phyloP scores from a whole-genome alignment of 2,888 invertebrate species.

The Phengaris arion region DNA sequence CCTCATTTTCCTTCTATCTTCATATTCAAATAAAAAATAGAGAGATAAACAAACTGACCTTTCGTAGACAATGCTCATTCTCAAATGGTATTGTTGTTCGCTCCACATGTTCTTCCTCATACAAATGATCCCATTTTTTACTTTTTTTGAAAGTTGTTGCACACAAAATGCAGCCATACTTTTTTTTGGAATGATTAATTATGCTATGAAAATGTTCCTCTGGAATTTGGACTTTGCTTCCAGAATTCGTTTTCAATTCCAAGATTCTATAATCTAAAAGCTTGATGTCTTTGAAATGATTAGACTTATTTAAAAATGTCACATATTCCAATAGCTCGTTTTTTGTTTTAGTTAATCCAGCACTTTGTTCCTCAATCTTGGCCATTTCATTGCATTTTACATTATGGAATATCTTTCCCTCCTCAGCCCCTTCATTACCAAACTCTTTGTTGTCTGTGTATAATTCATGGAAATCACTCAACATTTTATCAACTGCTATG shows the following conservation, averaged over 20 bases:
- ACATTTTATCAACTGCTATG: constrained; percentile 38
- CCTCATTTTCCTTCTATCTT: no score
- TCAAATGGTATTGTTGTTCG: neutral
- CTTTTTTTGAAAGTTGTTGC: neutral
- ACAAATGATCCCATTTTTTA: neutral
- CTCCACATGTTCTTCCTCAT: neutral
- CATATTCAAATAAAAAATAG: no score
- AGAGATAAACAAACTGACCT: neutral
- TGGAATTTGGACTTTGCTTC: neutral
- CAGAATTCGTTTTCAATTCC: neutral
- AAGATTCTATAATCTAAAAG: neutral
- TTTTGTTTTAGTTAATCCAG: neutral
- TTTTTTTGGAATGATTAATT: neutral
- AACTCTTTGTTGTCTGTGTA: constrained; percentile 25
- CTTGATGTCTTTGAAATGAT: neutral
- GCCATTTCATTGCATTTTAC: neutral
- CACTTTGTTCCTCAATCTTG: neutral
- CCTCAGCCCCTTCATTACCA: constrained; percentile 8
- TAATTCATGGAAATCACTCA: constrained; percentile 39
- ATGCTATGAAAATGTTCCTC: neutral
- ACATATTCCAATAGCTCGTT: neutral
- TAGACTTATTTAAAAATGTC: neutral
- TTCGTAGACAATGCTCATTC: neutral
- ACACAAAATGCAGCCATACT: neutral
- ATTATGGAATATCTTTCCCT: neutral